Evolutionary conservation across 2,113 vertebrate genomes (phyloP).

Genomic region (Channa maculata): DNA sequence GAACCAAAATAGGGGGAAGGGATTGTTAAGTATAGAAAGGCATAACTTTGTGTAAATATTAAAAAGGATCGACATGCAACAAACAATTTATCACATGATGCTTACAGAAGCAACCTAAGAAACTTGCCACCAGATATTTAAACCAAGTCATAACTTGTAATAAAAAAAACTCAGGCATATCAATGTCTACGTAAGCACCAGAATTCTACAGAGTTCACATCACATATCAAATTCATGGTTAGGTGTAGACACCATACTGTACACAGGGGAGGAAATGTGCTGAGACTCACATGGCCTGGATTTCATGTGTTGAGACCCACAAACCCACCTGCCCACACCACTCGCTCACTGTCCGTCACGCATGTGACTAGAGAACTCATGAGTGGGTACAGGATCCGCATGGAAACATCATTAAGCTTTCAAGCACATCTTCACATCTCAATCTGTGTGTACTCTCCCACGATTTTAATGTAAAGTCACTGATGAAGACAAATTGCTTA

Average conservation of each 20-base stretch:
- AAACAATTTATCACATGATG: slow-evolving; percentile 37
- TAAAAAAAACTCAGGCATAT: slow-evolving; percentile 26
- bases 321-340: slow-evolving; percentile 62
- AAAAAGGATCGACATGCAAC: slow-evolving; percentile 1
- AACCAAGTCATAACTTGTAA: slow-evolving; percentile 38
- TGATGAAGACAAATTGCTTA: slow-evolving; percentile 35
- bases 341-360: slow-evolving; percentile 57
- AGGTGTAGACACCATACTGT: slow-evolving; percentile 54
- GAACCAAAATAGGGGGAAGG: slow-evolving; percentile 33
- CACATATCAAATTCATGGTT: slow-evolving; percentile 50
- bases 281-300: slow-evolving; percentile 55
- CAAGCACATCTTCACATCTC: not conserved
- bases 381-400: slow-evolving; percentile 24
- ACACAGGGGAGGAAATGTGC: slow-evolving; percentile 79
- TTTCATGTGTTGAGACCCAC: slow-evolving; percentile 46
- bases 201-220: slow-evolving; percentile 39
- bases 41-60: slow-evolving; percentile 23
- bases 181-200: slow-evolving; percentile 27
- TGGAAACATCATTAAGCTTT: slow-evolving; percentile 28
- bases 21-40: slow-evolving; percentile 12
- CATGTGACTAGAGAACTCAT: slow-evolving; percentile 22
- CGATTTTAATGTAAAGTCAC: not conserved
- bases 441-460: not conserved
- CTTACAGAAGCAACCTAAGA: slow-evolving; percentile 26
- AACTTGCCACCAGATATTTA: slow-evolving; percentile 42